Conservation (phyloP, 2,113 vertebrate genomes). For the Pampusana beccarii region DNA sequence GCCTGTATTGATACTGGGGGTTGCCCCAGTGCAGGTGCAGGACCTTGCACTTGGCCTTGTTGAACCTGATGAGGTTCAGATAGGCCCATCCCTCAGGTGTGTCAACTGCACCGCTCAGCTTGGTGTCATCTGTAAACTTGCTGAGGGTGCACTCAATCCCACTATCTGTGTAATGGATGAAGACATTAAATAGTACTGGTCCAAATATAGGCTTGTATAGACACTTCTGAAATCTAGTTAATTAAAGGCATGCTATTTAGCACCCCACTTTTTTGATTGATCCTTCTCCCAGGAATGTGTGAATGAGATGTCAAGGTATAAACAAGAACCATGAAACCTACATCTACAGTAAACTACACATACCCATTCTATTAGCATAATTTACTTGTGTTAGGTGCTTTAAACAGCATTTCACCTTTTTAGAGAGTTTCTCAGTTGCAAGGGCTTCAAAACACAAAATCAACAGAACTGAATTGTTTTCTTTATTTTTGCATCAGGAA, state of each 20-base stretch:
- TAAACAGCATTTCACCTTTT: conserved; percentile 61
- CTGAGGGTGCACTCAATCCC: too few species aligned
- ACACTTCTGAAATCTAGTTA: conserved; percentile 61
- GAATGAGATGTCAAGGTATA: conserved; percentile 61
- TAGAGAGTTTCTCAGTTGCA: conserved; percentile 45
- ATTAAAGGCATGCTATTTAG: conserved; percentile 57
- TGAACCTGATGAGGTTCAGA: too few species aligned
- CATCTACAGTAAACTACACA: neutral
- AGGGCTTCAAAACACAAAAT: conserved; percentile 51
- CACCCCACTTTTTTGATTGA: conserved; percentile 62
- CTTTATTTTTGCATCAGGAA: conserved; percentile 53
- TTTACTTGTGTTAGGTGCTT: conserved; percentile 52
- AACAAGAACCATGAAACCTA: conserved; percentile 45
- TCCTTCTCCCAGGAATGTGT: conserved; percentile 63
- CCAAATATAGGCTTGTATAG: neutral
- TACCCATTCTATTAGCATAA: conserved; percentile 66
- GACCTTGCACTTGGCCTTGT: too few species aligned
- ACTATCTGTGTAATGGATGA: too few species aligned
- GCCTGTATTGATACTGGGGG: too few species aligned
- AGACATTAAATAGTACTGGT: neutral
- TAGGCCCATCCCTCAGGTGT: too few species aligned
- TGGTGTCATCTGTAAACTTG: too few species aligned
- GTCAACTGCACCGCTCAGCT: too few species aligned
- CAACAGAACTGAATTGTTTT: conserved; percentile 45
- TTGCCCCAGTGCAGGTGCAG: too few species aligned